phyloP scores from a whole-genome alignment of 64 coral and sea anemone species.

The Montipora cactus region DNA sequence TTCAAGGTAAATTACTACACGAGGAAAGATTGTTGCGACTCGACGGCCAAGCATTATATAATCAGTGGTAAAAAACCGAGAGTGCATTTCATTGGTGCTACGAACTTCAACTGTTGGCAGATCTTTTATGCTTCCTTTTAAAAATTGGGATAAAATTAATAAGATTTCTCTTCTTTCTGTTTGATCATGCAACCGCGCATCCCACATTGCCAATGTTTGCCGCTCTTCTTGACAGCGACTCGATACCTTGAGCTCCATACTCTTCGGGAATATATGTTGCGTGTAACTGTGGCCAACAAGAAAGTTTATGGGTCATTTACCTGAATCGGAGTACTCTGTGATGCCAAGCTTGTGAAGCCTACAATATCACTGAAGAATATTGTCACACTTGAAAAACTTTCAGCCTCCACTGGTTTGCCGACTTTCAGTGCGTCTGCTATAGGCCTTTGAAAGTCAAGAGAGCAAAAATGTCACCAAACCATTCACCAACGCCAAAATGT shows the following conservation, averaged over 20 bases:
- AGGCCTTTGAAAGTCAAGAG: conserved; percentile 4
- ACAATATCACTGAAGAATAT: conserved; percentile 80
- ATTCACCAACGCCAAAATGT: background rate
- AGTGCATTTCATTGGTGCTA: no score
- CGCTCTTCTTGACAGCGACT: no score
- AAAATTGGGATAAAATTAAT: background rate
- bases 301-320: no score
- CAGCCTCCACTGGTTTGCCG: conserved; percentile 47
- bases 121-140: background rate
- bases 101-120: no score
- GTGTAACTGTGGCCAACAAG: no score
- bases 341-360: conserved; percentile 66
- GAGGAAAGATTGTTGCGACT: no score
- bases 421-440: conserved; percentile 55
- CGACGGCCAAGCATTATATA: no score
- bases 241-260: no score
- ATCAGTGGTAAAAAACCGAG: no score
- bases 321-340: conserved; percentile 35
- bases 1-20: no score
- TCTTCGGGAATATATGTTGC: no score
- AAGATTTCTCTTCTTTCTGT: no score
- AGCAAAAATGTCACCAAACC: background rate
- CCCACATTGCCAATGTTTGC: background rate
- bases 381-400: conserved; percentile 63
- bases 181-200: background rate